phyloP scores from a whole-genome alignment of 1,140 invertebrate genomes.

The Neodiprion pinetum region DNA sequence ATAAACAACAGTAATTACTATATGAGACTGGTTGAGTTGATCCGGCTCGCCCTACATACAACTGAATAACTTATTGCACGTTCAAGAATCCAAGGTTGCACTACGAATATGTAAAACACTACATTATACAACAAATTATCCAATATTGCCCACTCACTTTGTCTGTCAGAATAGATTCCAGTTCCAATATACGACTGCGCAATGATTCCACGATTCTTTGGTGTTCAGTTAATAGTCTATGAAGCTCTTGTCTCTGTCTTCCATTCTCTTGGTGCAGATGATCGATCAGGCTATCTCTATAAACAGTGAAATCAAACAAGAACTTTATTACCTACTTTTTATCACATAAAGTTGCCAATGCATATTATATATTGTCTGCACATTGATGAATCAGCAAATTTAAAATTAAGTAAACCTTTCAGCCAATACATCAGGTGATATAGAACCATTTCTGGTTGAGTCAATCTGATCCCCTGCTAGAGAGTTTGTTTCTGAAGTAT shows the following conservation, averaged over 20 bases:
- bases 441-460: constrained; percentile 63
- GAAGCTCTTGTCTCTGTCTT: constrained; percentile 65
- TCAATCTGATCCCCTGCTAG: constrained; percentile 63
- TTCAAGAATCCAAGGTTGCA: too few species aligned
- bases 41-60: too few species aligned
- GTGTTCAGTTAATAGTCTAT: constrained; percentile 60
- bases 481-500: constrained; percentile 72
- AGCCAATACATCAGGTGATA: constrained; percentile 64
- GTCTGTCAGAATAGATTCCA: constrained; percentile 48
- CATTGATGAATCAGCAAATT: constrained; percentile 14
- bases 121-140: neutral
- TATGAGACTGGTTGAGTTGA: neutral
- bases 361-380: neutral
- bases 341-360: neutral
- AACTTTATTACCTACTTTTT: constrained; percentile 7
- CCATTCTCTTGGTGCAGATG: constrained; percentile 79
- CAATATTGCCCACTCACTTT: constrained; percentile 41
- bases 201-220: constrained; percentile 69
- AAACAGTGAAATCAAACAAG: constrained; percentile 29
- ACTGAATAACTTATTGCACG: too few species aligned
- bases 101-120: neutral
- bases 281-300: constrained; percentile 83
- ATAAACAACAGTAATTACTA: constrained; percentile 3
- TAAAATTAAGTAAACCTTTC: constrained; percentile 58
- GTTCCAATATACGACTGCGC: constrained; percentile 57